Evolutionary conservation across 2,888 invertebrate species (phyloP).

Genomic region (Hylaea fasciaria): DNA sequence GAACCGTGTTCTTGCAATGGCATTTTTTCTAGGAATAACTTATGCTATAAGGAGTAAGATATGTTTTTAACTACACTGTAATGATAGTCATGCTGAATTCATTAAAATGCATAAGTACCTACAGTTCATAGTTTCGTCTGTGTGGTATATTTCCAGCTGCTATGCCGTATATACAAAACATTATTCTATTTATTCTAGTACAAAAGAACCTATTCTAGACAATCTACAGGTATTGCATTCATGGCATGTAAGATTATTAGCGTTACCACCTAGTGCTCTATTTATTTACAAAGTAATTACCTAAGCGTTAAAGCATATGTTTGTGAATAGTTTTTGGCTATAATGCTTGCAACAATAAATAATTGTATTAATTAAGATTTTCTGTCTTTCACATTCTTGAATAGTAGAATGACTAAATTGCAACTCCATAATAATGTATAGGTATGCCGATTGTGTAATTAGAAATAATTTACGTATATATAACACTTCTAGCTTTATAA

Average conservation of each 20-base stretch:
- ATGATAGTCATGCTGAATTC: background rate
- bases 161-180: background rate
- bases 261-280: slow-evolving; percentile 1
- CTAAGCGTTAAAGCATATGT: slow-evolving; percentile 20
- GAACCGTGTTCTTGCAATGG: slow-evolving; percentile 14
- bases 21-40: slow-evolving; percentile 14
- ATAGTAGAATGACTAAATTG: too few species aligned
- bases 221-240: slow-evolving; percentile 45
- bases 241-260: slow-evolving; percentile 28
- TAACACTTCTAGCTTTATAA: background rate
- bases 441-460: background rate
- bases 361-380: too few species aligned
- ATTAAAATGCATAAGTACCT: background rate
- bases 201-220: slow-evolving; percentile 25
- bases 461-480: slow-evolving; percentile 9
- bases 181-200: slow-evolving; percentile 12
- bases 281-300: slow-evolving; percentile 16
- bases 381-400: too few species aligned
- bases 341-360: slow-evolving; percentile 22
- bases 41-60: slow-evolving; percentile 13
- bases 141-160: background rate
- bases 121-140: background rate
- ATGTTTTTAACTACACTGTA: slow-evolving; percentile 3
- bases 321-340: slow-evolving; percentile 32
- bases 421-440: background rate